Evolutionary conservation across 1,140 invertebrate species (phyloP), one percentile per base, ranked within the genome.

Genomic region (Pachypeltis micranthus): DNA sequence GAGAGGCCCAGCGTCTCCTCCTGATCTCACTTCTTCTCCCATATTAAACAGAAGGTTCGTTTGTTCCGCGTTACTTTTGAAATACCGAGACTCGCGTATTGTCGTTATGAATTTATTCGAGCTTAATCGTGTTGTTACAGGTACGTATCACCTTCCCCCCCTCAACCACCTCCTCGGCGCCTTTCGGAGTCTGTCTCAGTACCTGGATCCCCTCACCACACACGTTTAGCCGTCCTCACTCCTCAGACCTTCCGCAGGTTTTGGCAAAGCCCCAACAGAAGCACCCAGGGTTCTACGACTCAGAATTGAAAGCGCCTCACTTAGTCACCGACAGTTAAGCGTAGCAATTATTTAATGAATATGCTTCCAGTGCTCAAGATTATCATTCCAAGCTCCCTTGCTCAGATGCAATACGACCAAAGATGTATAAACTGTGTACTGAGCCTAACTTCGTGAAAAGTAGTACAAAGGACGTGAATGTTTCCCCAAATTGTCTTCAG

Each of bases 191-290:
- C 83, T 67, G 80, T 70, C 69, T 83, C 81, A 27, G 82, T 86
- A 59, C 84, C 84, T 23, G 83, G 83, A 44, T 85, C 83, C 44
- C 85, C 85, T 27, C 83, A 84, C 68, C 81, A 85, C 67, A 74
- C 82, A 51, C 76, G 81, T 76, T 82, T 23, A 77, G 82, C 67
- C 78, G 85, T 63, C 81, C 82, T 71, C 85, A 85, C 68, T 85
- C 85, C 7, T 83, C 84, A 16, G 83, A 86, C 73, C 82, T 81
- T 23, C 21, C 47, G 59, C 21, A 25, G 34, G 2, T 51, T 69
- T n/a, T 63, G 64, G 27, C 67, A 7, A 7, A 51, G 47, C 47
- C 47, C 47, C 10, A 51, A 51, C 47, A 10, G 47, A 10, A 21
- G 47, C 19, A 14, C 47, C 4, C 21, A 10, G 10, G 47, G 47